Base-by-base conservation (phyloP, 1,140 invertebrate genomes). In the Calliopsis andreniformis region DNA sequence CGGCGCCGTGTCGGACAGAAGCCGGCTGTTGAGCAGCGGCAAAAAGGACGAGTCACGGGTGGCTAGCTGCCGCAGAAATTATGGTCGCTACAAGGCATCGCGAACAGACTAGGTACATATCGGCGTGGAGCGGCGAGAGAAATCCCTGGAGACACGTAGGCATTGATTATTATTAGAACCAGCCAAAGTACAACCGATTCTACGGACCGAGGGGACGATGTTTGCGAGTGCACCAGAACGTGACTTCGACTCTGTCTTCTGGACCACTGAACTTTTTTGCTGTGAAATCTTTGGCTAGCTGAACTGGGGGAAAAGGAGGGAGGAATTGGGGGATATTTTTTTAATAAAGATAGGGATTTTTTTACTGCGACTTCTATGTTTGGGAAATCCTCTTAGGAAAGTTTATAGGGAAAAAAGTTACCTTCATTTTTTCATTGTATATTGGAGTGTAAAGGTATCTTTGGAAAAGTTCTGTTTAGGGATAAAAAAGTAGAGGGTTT, bases 111-210 rank as follows among this genome's bases (percentile, higher is more conserved):
- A 49, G 32, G 28, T 56, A 53, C 35, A 43, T 82, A 71, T 83
- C 62, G 62, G 69, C 68, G 59, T 68, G 68, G 45, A 78, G 53
- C 23, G 14, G 51, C 39, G 3, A 56, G 66, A 66, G 80, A 83
- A 82, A 83, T 66, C 76, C 64, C 69, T 79, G 80, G 82, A 83
- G 76, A 75, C 63, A 23, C 53, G 69, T 58, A 66, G 49, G 56
- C 77, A 77, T 84, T 43, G 82, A 84, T 84, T 84, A 84, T 84
- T 84, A 84, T 83, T 84, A 84, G 82, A 84, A 80, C 51, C 68
- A 76, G 71, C 71, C 42, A 53, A 82, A 82, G 49, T 45, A 71
- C 79, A 77, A 63, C 35, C 71, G 62, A 79, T 79, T 39, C 51
- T 39, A 23, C 28, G 35, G 56, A 43, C 42, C 35, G 66, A 51